Evolutionary conservation across 2,797 vertebrate genomes (phyloP), one percentile per base, ranked within the genome.

Genomic region (Gouania willdenowi): DNA sequence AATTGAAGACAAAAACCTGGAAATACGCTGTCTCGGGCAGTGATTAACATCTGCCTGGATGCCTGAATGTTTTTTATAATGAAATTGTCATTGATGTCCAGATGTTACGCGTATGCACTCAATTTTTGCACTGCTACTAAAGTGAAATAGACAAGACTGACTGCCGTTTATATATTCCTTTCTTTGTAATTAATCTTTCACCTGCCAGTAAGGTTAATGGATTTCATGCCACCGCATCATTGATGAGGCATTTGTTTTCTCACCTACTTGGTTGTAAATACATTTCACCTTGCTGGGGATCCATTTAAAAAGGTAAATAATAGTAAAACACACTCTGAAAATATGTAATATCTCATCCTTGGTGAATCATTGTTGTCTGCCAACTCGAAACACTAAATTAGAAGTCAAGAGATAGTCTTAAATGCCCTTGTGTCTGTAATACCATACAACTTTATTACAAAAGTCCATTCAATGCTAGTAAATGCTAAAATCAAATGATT

Each of bases 141-240:
- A 65, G 82, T 77, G 71, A 45, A 71, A 26, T 30, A 35, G 53
- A 57, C 56, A 43, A 52, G 43, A 62, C 73, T 76, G 63, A 54
- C 63, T 59, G 64, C 72, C 50, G 65, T 81, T 77, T 76, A 77
- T 57, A 64, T 33, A 24, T 62, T 63, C 75, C 56, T 26, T 24
- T 39, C 23, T 62, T 55, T 67, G 57, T 71, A 74, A 77, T 81
- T 53, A 60, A 78, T 75, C 62, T 66, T 60, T 70, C 69, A 74
- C 71, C 77, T 79, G 51, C 27, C 60, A 59, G 18, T 48, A 29
- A 49, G 61, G 66, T 79, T 58, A 82, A 81, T 75, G 82, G 75
- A 83, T 88, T 86, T 56, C 49, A 65, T 84, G 82, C 49, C 52
- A 45, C 50, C 25, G 79, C 69, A 87, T 83, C 64, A 59, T 57